A percentile compares a stretch with the other conserved stretches of the same genome.
Conservation (phyloP, 2,113 vertebrate species). For the Onychostoma macrolepis region DNA sequence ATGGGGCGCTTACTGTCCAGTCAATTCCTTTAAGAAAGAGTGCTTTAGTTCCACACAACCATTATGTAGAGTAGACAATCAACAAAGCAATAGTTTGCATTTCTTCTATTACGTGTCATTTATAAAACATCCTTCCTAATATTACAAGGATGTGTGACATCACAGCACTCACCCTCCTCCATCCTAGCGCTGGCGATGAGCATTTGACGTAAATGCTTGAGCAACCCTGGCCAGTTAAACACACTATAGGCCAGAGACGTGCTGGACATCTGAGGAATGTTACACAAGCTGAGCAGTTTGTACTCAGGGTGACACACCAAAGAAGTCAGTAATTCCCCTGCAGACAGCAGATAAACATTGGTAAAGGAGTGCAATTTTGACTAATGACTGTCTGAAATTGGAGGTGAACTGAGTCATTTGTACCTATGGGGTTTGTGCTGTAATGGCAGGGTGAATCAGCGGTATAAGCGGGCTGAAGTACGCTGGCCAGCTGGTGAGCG, state of each 20-base stretch:
- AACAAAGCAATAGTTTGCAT: neutral
- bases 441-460: constrained; percentile 70
- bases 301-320: constrained; percentile 92
- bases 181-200: constrained; percentile 90
- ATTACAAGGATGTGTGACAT: neutral
- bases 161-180: constrained; percentile 86
- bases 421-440: constrained; percentile 87
- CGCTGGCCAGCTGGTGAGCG: constrained; percentile 89
- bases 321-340: constrained; percentile 87
- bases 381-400: neutral
- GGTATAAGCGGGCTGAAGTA: constrained; percentile 86
- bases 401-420: neutral
- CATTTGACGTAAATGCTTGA: constrained; percentile 94
- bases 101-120: neutral
- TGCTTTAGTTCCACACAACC: neutral
- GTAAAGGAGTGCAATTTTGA: neutral
- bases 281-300: constrained; percentile 86
- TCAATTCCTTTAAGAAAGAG: constrained; percentile 80
- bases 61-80: no score
- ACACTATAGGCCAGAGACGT: constrained; percentile 84
- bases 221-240: constrained; percentile 88
- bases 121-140: neutral
- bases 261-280: constrained; percentile 90
- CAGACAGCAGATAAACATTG: constrained; percentile 18
- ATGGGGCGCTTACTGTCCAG: constrained; percentile 82